Evolutionary conservation across 2,888 invertebrate species (phyloP).

Genomic region (Nasonia oneida): DNA sequence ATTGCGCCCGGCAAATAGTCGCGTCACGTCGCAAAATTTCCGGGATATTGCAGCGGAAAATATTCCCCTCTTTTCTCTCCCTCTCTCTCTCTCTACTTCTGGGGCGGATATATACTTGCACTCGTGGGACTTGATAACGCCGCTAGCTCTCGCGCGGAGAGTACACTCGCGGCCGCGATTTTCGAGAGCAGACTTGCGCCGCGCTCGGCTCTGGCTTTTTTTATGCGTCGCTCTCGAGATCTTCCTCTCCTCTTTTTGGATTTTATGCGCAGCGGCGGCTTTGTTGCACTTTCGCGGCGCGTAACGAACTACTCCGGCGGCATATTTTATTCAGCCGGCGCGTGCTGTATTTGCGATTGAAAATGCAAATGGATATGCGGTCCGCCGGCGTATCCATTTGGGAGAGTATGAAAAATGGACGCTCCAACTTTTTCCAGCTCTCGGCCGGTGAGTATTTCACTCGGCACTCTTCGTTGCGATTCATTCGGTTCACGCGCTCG

Average conservation of each 20-base stretch:
- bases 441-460: not conserved
- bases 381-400: not conserved
- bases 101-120: slow-evolving; percentile 28
- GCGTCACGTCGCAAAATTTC: slow-evolving; percentile 56
- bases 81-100: slow-evolving; percentile 21
- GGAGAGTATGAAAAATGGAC: slow-evolving; percentile 3
- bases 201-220: not conserved
- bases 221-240: not conserved
- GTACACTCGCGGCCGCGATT: not conserved
- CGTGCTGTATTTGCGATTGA: not conserved
- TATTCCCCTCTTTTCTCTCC: slow-evolving; percentile 19
- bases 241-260: not conserved
- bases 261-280: not conserved
- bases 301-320: not conserved
- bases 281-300: slow-evolving; percentile 9
- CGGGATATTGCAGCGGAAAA: slow-evolving; percentile 46
- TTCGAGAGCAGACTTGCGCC: slow-evolving; percentile 11
- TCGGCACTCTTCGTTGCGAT: not conserved
- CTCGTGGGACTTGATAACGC: slow-evolving; percentile 44
- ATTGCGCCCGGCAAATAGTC: slow-evolving; percentile 55
- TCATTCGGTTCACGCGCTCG: not conserved
- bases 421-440: not conserved
- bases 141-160: not conserved
- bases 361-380: not conserved
- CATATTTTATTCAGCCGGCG: slow-evolving; percentile 22